Evolutionary conservation across 2,888 invertebrate genomes (phyloP), one percentile per base, ranked within the genome.

Genomic region (Dynastes maya): DNA sequence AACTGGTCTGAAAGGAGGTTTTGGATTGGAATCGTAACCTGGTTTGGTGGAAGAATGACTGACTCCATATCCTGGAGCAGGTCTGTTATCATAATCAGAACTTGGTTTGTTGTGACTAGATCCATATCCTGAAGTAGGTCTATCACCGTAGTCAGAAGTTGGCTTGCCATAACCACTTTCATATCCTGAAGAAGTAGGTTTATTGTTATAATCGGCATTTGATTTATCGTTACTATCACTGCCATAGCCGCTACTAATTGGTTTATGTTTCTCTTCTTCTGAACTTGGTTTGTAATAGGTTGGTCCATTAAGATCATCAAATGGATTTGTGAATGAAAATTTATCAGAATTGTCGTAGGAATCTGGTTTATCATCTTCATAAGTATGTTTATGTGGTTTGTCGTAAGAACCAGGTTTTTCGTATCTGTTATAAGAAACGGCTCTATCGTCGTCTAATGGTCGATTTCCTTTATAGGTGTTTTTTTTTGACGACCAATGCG

Each of bases 341-440:
- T 61, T 49, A 8, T 74, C 72, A 27, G 61, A 45, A 61, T 74
- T 61, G 32, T 58, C 71, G 22, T 71, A 71, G 16, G 6, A 5
- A 58, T 40, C 29, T 2, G 72, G 27, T 11, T 63, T 49, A 61
- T 61, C 55, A 13, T 49, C 61, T 61, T 27, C 45, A 45, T 32
- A 61, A 13, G 27, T 49, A 29, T 61, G 45, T 27, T 74, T 74
- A 27, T 29, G 45, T 29, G 72, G 72, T 63, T 40, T 37, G 37
- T 71, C 32, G 16, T 71, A 55, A 22, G 71, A 55, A 27, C 16
- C 4, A 16, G 78, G 78, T 77, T 49, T 63, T 9, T 75, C 75
- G 13, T 77, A 77, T 29, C 55, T 49, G 55, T 78, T 78, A 40
- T 78, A 78, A 11, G 78, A 78, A 53, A 78, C 74, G 6, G 78